Evolutionary conservation across 1,140 invertebrate genomes (phyloP).

Genomic region (Lepidotrigona ventralis): DNA sequence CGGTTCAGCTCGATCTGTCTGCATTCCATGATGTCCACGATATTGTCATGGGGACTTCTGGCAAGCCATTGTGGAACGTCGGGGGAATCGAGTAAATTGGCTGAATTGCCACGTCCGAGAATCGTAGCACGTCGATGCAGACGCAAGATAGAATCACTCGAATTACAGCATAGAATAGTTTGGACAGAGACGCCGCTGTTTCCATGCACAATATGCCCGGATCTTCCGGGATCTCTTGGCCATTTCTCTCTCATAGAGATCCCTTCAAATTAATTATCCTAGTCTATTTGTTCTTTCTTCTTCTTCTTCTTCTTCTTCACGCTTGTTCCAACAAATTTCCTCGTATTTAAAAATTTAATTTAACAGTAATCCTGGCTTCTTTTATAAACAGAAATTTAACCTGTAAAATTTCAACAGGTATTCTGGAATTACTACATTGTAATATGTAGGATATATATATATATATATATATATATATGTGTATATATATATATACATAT

Average conservation of each 20-base stretch:
- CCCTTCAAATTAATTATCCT: background rate
- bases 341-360: background rate
- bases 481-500: too few relatives aligned
- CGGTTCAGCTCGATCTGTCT: constrained; percentile 16
- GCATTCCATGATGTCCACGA: constrained; percentile 38
- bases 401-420: too few relatives aligned
- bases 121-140: constrained; percentile 58
- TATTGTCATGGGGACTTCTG: constrained; percentile 44
- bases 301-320: background rate
- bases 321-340: background rate
- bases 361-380: background rate
- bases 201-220: constrained; percentile 35
- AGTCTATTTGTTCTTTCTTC: background rate
- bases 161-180: constrained; percentile 26
- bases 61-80: constrained; percentile 54
- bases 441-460: too few relatives aligned
- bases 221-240: constrained; percentile 8
- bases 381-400: too few relatives aligned
- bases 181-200: constrained; percentile 2
- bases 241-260: background rate
- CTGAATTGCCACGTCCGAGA: constrained; percentile 69
- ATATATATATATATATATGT: too few relatives aligned
- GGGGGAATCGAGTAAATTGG: constrained; percentile 70
- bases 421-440: too few relatives aligned
- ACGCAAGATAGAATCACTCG: constrained; percentile 51